Evolutionary conservation across 2,113 vertebrate species (phyloP).

Genomic region (Campylorhamphus procurvoides): DNA sequence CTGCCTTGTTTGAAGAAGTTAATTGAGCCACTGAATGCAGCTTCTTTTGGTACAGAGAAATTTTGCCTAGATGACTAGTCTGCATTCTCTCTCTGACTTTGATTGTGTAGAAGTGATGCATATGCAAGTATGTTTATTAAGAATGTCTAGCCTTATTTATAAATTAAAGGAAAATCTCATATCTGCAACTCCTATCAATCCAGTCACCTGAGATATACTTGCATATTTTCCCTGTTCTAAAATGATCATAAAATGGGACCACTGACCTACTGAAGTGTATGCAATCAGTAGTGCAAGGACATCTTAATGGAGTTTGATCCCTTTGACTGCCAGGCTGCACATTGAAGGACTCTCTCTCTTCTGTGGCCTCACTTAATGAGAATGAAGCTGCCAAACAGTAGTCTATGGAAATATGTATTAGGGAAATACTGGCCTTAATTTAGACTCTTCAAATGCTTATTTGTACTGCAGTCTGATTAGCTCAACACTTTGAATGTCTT

Average conservation of each 20-base stretch:
- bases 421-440: background rate
- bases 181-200: background rate
- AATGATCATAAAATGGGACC: background rate
- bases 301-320: background rate
- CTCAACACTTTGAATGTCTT: background rate
- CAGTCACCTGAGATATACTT: background rate
- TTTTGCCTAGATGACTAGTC: background rate
- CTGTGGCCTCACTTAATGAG: background rate
- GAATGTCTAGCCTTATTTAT: background rate
- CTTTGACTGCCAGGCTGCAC: background rate
- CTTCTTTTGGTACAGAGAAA: background rate
- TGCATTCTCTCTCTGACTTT: background rate
- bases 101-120: background rate
- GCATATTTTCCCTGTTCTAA: background rate
- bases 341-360: background rate
- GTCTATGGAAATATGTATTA: background rate
- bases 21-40: background rate
- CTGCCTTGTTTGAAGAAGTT: background rate
- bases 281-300: background rate
- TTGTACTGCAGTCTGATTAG: background rate
- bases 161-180: background rate
- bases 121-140: background rate
- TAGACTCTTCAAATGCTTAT: background rate
- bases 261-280: background rate
- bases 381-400: background rate